phyloP scores from a whole-genome alignment of 2,113 vertebrate species.

The Daubentonia madagascariensis region DNA sequence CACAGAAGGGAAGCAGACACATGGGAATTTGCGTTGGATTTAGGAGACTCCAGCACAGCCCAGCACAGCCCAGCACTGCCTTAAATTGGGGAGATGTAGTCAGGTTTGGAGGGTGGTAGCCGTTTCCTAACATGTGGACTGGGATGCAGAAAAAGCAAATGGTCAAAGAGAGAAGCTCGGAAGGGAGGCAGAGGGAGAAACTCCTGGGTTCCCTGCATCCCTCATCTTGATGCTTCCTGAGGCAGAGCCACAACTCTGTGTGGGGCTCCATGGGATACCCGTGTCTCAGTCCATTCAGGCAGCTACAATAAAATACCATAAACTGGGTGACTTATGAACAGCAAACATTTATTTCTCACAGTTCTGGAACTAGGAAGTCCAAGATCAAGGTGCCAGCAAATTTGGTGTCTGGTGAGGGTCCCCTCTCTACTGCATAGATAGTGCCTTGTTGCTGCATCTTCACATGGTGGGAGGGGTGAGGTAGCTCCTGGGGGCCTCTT shows the following conservation, averaged over 20 bases:
- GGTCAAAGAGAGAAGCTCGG: neutral
- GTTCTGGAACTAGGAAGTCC: neutral
- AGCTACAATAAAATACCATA: neutral
- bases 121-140: neutral
- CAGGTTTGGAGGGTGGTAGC: neutral
- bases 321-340: neutral
- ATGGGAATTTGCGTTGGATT: accelerated
- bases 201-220: accelerated
- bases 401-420: neutral
- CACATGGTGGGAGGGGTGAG: neutral
- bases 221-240: neutral
- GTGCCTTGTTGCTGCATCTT: neutral
- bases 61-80: neutral
- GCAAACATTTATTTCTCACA: neutral
- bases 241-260: neutral
- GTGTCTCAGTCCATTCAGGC: neutral
- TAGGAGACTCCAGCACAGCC: neutral
- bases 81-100: neutral
- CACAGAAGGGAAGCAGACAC: neutral
- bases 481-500: neutral
- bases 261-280: neutral
- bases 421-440: neutral
- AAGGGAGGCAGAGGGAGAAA: neutral
- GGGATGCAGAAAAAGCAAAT: neutral
- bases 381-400: neutral